A percentile compares a stretch with the other conserved stretches of the same genome.
phyloP scores from a whole-genome alignment of 2,113 vertebrate genomes.

The Chelonoidis abingdonii region DNA sequence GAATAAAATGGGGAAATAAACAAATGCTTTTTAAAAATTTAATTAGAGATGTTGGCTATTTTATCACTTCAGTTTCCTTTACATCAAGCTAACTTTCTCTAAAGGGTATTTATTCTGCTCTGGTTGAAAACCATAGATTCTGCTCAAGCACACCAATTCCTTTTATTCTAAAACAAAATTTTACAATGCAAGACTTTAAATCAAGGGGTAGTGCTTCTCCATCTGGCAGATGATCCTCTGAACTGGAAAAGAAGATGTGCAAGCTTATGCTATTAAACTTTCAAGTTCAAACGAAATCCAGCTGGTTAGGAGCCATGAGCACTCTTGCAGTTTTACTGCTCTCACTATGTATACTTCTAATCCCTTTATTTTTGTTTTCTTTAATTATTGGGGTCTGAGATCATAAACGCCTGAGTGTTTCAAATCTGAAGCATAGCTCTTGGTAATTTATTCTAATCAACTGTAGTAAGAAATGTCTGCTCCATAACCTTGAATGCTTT shows the following conservation, averaged over 20 bases:
- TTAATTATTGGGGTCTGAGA: slow-evolving; percentile 34
- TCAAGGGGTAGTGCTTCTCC: background rate
- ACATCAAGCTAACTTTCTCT: background rate
- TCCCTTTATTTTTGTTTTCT: slow-evolving; percentile 46
- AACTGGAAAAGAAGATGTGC: slow-evolving; percentile 65
- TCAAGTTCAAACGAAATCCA: slow-evolving; percentile 60
- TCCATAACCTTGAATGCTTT: slow-evolving; percentile 53
- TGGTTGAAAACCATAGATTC: slow-evolving; percentile 6
- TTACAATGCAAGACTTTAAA: slow-evolving; percentile 5
- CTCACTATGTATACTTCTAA: slow-evolving; percentile 29
- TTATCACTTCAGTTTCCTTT: slow-evolving; percentile 18
- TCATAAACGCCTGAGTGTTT: slow-evolving; percentile 53
- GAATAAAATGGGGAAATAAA: background rate
- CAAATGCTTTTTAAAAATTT: background rate
- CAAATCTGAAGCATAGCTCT: slow-evolving; percentile 53
- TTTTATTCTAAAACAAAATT: slow-evolving; percentile 30
- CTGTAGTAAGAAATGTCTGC: slow-evolving; percentile 60
- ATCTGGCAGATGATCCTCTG: slow-evolving; percentile 49
- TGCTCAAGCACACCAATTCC: background rate
- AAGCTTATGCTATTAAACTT: slow-evolving; percentile 59
- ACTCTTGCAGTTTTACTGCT: slow-evolving; percentile 37
- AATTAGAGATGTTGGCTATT: background rate
- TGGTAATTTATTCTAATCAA: slow-evolving; percentile 64
- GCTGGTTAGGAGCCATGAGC: slow-evolving; percentile 22
- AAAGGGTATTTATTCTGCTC: background rate